Evolutionary conservation across 2,888 invertebrate species (phyloP).

Genomic region (Euclidia mi): DNA sequence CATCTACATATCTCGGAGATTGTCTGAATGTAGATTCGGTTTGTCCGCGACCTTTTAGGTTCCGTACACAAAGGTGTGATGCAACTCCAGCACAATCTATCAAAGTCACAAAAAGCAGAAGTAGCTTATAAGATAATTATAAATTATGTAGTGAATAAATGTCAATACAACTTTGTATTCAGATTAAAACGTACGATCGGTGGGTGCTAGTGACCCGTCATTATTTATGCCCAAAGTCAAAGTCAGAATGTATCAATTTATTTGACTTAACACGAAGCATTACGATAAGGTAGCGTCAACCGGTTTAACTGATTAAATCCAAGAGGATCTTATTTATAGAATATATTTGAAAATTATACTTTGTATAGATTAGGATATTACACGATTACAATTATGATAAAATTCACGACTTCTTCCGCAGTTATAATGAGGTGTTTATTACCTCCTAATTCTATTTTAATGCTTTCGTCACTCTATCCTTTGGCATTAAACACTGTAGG

Average conservation of each 20-base stretch:
- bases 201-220: background rate
- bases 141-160: background rate
- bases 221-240: slow-evolving; percentile 1
- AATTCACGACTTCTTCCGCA: too few species aligned
- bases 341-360: too few species aligned
- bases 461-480: slow-evolving; percentile 45
- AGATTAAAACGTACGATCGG: slow-evolving; percentile 1
- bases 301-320: too few species aligned
- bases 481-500: slow-evolving; percentile 50
- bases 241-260: too few species aligned
- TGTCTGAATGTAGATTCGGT: slow-evolving; percentile 61
- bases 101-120: background rate
- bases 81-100: slow-evolving; percentile 3
- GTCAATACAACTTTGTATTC: background rate
- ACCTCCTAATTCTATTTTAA: slow-evolving; percentile 1
- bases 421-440: background rate
- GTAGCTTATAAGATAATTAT: too few species aligned
- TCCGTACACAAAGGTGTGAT: slow-evolving; percentile 12
- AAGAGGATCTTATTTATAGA: too few species aligned
- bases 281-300: too few species aligned
- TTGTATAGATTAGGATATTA: too few species aligned
- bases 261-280: too few species aligned
- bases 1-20: slow-evolving; percentile 82
- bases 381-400: too few species aligned
- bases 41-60: slow-evolving; percentile 50